Percentiles rank a stretch among this genome's conserved stretches.
Evolutionary conservation across 2,113 vertebrate species (phyloP).

Genomic region (Ophthalmolycus amberensis): DNA sequence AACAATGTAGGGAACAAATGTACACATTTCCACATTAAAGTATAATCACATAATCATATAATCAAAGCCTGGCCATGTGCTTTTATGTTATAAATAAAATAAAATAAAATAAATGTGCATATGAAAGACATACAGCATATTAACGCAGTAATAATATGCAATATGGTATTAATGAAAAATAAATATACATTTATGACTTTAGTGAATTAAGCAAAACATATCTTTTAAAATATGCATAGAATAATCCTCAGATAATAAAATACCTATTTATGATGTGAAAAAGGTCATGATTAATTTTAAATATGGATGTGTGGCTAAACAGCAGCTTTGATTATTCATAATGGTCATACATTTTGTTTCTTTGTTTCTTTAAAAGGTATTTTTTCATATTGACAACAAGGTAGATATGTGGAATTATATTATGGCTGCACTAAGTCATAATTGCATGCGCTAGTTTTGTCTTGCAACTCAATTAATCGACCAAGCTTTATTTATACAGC

Average conservation of each 20-base stretch:
- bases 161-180: conserved; percentile 29
- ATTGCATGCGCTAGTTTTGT: not conserved
- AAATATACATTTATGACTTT: conserved; percentile 34
- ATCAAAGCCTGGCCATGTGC: not conserved
- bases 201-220: conserved; percentile 19
- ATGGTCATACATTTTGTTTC: not conserved
- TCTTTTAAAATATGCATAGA: not conserved
- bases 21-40: conserved; percentile 19
- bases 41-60: not conserved
- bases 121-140: conserved; percentile 2
- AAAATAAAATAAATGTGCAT: conserved; percentile 1
- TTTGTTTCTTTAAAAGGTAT: not conserved
- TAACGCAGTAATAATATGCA: conserved; percentile 15
- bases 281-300: not conserved
- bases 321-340: not conserved
- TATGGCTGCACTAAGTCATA: not conserved
- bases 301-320: not conserved
- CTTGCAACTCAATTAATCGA: not conserved
- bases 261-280: not conserved
- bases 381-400: not conserved
- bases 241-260: conserved; percentile 6
- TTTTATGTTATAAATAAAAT: conserved; percentile 1
- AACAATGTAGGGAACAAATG: conserved; percentile 42
- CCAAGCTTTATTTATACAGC: not conserved
- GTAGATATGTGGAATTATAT: not conserved